These are phyloP conservation scores for Bombus soroeensis DNA, from an alignment of 1,140 invertebrate genomes.

Conservation along the genomic window DNA sequence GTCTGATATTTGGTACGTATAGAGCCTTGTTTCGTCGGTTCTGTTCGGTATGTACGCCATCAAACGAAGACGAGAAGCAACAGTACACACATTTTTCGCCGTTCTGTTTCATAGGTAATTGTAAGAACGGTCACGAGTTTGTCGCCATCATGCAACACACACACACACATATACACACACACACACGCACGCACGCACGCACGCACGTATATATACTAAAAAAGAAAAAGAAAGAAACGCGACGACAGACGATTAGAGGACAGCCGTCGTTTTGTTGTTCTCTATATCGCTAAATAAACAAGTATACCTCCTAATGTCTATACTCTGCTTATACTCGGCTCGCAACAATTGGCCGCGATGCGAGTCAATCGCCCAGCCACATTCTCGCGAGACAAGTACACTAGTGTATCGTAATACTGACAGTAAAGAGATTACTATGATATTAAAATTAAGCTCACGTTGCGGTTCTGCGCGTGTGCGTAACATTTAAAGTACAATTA, in stretches of 20 bases:
- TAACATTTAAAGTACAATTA: constrained; percentile 29
- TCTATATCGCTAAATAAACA: constrained; percentile 43
- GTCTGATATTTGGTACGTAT: background rate
- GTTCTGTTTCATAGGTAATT: background rate
- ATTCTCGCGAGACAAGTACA: constrained; percentile 74
- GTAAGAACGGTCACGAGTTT: background rate
- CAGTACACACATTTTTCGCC: too few relatives aligned
- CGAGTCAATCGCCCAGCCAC: constrained; percentile 47
- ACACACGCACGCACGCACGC: rapidly evolving
- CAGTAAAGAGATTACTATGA: constrained; percentile 80
- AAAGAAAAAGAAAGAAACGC: background rate
- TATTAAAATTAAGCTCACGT: constrained; percentile 68
- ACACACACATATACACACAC: too few relatives aligned
- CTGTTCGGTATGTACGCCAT: background rate
- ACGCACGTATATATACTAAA: background rate
- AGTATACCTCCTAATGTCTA: constrained; percentile 57
- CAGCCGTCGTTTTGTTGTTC: background rate
- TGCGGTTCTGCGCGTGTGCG: constrained; percentile 1
- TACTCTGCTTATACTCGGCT: constrained; percentile 70
- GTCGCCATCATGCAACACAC: background rate
- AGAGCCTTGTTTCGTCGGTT: background rate
- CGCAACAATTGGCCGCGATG: constrained; percentile 53
- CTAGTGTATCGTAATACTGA: constrained; percentile 81
- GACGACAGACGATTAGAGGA: background rate
- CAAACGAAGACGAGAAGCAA: background rate